Conservation (phyloP, 30 jellyfish, hydroid and myxozoan species). For the Clytia hemisphaerica region DNA sequence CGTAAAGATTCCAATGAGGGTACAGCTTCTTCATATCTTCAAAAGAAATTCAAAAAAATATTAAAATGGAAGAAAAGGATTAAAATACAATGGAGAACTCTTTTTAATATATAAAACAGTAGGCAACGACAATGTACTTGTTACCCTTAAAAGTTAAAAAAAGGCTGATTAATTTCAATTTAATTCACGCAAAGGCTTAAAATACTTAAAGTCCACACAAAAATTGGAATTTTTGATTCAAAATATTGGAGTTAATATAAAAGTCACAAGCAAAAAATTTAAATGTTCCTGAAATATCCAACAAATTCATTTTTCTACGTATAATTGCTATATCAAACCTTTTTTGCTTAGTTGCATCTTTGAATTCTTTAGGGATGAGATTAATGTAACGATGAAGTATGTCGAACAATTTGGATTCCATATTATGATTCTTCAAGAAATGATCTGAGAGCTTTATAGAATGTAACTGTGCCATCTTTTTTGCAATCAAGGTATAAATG, state of each 20-base stretch:
- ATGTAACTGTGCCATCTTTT: constrained; percentile 55
- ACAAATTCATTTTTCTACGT: no score
- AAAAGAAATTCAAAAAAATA: background rate
- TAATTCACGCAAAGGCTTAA: no score
- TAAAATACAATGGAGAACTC: background rate
- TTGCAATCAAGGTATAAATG: constrained; percentile 33
- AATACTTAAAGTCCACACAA: no score
- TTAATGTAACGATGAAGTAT: constrained; percentile 22
- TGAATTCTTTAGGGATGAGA: constrained; percentile 48
- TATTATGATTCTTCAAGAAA: constrained; percentile 62
- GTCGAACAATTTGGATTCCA: constrained; percentile 55
- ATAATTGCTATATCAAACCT: no score
- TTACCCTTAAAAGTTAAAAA: no score
- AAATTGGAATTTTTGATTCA: no score
- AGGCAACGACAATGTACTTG: background rate
- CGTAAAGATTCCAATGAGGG: constrained; percentile 42
- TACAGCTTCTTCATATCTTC: constrained; percentile 38
- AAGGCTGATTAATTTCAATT: no score
- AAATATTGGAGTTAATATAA: no score
- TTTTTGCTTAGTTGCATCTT: constrained; percentile 50
- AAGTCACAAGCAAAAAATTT: no score
- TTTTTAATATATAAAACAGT: background rate
- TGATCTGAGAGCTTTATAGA: constrained; percentile 53
- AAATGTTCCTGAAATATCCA: no score
- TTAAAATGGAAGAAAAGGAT: no score